phyloP scores from a whole-genome alignment of 2,888 invertebrate species.

The Leucophenga maculata region DNA sequence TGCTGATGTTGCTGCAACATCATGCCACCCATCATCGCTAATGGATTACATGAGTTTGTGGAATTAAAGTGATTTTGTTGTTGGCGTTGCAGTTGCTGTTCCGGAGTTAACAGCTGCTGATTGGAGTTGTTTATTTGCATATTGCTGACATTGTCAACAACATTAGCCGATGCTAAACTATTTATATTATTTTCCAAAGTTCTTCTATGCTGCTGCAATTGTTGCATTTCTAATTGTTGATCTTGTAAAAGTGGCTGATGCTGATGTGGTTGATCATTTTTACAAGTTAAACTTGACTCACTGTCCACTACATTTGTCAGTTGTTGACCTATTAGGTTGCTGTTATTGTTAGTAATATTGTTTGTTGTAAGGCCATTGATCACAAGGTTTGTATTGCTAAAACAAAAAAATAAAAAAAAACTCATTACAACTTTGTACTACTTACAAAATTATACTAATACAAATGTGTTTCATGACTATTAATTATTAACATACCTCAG shows the following conservation, averaged over 20 bases:
- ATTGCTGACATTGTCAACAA: constrained; percentile 20
- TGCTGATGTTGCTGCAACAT: constrained; percentile 48
- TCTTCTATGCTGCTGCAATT: constrained; percentile 25
- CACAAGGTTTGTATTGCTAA: constrained; percentile 58
- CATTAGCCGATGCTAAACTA: background rate
- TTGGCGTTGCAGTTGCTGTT: constrained; percentile 47
- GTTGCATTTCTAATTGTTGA: constrained; percentile 30
- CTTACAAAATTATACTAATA: too few relatives aligned
- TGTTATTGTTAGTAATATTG: constrained; percentile 54
- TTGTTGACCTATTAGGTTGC: constrained; percentile 45
- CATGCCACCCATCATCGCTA: constrained; percentile 67
- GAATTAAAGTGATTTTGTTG: constrained; percentile 56
- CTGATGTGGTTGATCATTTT: constrained; percentile 40
- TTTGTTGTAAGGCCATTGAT: constrained; percentile 68
- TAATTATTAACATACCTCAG: constrained; percentile 51
- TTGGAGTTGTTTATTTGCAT: constrained; percentile 26
- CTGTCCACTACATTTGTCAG: constrained; percentile 40
- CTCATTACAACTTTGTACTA: too few relatives aligned
- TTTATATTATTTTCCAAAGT: constrained; percentile 31
- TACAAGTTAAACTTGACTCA: constrained; percentile 41
- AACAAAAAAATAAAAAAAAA: background rate
- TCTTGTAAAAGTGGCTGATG: constrained; percentile 15
- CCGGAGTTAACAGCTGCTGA: constrained; percentile 31
- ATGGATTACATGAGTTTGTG: constrained; percentile 58
- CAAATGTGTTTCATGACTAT: background rate